A percentile compares a stretch with the other conserved stretches of the same genome.
Evolutionary conservation across 1,140 invertebrate species (phyloP).

Genomic region (Notospermus geniculatus): DNA sequence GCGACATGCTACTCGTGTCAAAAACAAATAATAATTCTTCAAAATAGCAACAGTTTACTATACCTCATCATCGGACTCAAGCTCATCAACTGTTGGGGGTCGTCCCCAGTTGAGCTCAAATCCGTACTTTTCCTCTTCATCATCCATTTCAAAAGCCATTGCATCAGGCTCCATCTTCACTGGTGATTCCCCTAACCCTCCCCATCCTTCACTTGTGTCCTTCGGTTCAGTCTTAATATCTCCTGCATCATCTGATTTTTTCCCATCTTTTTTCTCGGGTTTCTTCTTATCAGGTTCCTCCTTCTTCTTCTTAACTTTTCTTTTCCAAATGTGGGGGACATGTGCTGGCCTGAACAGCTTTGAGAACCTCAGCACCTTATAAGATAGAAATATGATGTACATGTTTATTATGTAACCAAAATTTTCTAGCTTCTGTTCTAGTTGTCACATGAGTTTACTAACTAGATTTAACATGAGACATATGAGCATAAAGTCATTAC

Average conservation of each 20-base stretch:
- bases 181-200: neutral
- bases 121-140: conserved; percentile 44
- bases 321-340: conserved; percentile 85
- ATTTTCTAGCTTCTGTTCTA: no score
- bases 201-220: no score
- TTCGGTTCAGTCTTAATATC: neutral
- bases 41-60: no score
- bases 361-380: no score
- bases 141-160: conserved; percentile 32
- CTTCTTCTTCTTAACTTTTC: conserved; percentile 61
- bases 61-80: conserved; percentile 72
- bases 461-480: no score
- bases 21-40: no score
- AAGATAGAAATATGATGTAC: no score
- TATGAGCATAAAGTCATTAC: no score
- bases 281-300: conserved; percentile 61
- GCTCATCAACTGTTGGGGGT: conserved; percentile 61
- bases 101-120: conserved; percentile 67
- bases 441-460: no score
- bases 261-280: conserved; percentile 46
- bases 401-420: no score
- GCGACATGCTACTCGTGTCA: neutral
- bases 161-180: conserved; percentile 27
- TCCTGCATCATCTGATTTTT: conserved; percentile 19
- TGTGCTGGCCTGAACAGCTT: conserved; percentile 87